These are phyloP conservation scores for Nematolebias whitei DNA, from an alignment of 2,113 vertebrate genomes.

Conservation along the genomic window DNA sequence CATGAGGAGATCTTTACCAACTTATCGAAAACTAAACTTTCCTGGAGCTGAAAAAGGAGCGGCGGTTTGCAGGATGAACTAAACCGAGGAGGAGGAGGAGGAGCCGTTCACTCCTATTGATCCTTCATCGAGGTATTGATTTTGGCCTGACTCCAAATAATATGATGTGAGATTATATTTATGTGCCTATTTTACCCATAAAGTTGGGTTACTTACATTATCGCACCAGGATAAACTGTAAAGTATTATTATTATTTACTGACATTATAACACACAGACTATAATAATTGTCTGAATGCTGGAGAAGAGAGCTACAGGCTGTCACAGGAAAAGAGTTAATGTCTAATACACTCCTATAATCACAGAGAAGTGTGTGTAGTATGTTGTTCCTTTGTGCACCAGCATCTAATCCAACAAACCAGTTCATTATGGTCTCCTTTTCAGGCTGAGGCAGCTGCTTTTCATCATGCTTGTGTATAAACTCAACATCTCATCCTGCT, in stretches of 20 bases:
- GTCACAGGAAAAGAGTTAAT: background rate
- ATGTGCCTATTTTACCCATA: background rate
- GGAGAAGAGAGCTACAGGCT: background rate
- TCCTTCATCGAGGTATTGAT: conserved; percentile 64
- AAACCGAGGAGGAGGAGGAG: conserved; percentile 14
- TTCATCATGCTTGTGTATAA: conserved; percentile 14
- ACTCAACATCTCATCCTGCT: background rate
- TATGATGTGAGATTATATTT: conserved; percentile 12
- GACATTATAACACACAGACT: background rate
- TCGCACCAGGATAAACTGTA: background rate
- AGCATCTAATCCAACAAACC: too few relatives aligned
- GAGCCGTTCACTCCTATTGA: conserved; percentile 54
- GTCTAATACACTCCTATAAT: conserved; percentile 1
- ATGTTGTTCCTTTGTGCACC: conserved; percentile 9
- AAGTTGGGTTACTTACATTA: too few relatives aligned
- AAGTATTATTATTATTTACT: background rate
- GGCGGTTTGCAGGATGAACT: conserved; percentile 43
- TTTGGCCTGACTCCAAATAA: conserved; percentile 34
- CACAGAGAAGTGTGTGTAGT: conserved; percentile 5
- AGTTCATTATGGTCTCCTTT: conserved; percentile 11
- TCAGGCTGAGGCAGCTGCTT: conserved; percentile 25
- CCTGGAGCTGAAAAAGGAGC: conserved; percentile 14
- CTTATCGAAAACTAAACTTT: conserved; percentile 14
- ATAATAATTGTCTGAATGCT: background rate
- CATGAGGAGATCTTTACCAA: conserved; percentile 60